Evolutionary conservation across 2,113 vertebrate genomes (phyloP).

Genomic region (Noturus placidus): DNA sequence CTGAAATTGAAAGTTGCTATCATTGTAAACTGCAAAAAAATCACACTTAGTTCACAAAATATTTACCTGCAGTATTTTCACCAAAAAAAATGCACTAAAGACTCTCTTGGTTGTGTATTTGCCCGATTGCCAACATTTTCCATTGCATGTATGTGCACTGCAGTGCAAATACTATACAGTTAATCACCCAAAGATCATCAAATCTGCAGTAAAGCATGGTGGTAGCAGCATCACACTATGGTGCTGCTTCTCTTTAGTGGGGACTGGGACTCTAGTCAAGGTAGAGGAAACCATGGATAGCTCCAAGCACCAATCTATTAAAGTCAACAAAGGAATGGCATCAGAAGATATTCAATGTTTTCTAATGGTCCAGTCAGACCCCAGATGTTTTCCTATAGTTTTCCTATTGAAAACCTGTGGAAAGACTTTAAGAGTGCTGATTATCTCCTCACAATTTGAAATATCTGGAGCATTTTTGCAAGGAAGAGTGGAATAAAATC

Average conservation of each 20-base stretch:
- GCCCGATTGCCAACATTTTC: no score
- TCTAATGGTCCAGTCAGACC: neutral
- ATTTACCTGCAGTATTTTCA: neutral
- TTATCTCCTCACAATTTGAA: neutral
- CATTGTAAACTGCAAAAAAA: neutral
- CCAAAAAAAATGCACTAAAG: neutral
- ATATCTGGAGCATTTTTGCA: neutral
- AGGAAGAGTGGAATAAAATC: neutral
- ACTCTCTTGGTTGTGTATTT: neutral
- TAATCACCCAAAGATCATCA: neutral
- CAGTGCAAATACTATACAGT: neutral
- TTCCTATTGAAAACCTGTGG: neutral
- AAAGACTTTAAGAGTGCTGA: neutral
- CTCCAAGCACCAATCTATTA: neutral
- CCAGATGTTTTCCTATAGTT: no score
- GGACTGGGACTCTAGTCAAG: neutral
- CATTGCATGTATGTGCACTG: no score
- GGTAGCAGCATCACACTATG: neutral
- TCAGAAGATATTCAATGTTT: neutral
- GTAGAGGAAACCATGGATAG: neutral
- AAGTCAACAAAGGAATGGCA: neutral
- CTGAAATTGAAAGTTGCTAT: neutral
- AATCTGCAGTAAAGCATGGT: neutral
- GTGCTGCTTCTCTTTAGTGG: neutral
- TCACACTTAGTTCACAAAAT: neutral